A percentile compares a stretch with the other conserved stretches of the same genome.
phyloP scores from a whole-genome alignment of 1,140 invertebrate genomes.

The Drosophila erecta region DNA sequence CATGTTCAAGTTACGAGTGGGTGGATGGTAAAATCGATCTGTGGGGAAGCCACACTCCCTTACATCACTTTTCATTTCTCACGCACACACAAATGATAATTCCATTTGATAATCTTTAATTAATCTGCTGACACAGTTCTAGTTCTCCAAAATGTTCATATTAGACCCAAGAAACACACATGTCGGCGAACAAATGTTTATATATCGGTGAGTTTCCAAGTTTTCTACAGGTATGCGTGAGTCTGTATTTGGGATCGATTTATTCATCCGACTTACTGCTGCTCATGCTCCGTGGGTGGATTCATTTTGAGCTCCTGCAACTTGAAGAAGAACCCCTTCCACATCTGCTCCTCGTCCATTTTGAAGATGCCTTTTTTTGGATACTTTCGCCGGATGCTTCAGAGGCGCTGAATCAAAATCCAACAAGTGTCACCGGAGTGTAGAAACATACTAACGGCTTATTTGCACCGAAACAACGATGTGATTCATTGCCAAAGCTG shows the following conservation, averaged over 20 bases:
- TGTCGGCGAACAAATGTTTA: not conserved
- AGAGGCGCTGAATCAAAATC: slow-evolving; percentile 13
- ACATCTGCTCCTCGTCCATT: slow-evolving; percentile 88
- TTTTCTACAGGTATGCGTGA: slow-evolving; percentile 8
- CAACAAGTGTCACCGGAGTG: slow-evolving; percentile 42
- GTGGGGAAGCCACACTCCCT: not conserved
- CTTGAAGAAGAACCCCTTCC: slow-evolving; percentile 88
- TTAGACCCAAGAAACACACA: slow-evolving; percentile 31
- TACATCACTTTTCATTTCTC: slow-evolving; percentile 30
- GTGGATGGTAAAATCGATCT: slow-evolving; percentile 26
- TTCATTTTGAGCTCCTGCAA: slow-evolving; percentile 86
- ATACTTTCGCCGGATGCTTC: not conserved
- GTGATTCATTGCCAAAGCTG: slow-evolving; percentile 38
- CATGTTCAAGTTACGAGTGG: slow-evolving; percentile 9
- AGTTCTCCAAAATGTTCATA: slow-evolving; percentile 23
- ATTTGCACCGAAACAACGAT: slow-evolving; percentile 24
- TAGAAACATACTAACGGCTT: slow-evolving; percentile 43
- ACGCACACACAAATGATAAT: slow-evolving; percentile 19
- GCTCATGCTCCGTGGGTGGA: slow-evolving; percentile 87
- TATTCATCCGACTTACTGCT: slow-evolving; percentile 85
- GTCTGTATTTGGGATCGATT: slow-evolving; percentile 9
- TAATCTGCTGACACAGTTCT: slow-evolving; percentile 27
- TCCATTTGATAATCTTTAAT: slow-evolving; percentile 21
- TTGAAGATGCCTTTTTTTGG: not conserved
- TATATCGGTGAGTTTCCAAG: slow-evolving; percentile 14